phyloP scores from a whole-genome alignment of 2,113 vertebrate genomes.

The Platycercus adscitus region DNA sequence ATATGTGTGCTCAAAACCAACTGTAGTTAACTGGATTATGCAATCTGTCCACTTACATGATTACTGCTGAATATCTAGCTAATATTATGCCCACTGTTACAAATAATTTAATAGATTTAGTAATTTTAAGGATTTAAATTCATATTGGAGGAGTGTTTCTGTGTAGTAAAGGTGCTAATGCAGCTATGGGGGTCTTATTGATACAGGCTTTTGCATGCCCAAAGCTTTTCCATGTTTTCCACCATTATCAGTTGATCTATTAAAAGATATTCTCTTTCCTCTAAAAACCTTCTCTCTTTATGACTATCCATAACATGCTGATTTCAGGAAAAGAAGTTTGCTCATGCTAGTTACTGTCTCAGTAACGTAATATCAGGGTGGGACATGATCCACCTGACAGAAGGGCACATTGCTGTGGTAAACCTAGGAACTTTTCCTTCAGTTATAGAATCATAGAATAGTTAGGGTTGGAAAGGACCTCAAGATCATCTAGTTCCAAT shows the following conservation, averaged over 20 bases:
- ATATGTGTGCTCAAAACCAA: slow-evolving; percentile 19
- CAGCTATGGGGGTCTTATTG: background rate
- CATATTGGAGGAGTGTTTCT: background rate
- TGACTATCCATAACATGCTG: background rate
- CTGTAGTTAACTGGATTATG: slow-evolving; percentile 32
- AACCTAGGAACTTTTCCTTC: background rate
- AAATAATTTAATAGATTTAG: slow-evolving; percentile 13
- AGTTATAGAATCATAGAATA: background rate
- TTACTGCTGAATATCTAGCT: slow-evolving; percentile 14
- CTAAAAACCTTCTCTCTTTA: background rate
- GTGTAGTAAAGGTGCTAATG: background rate
- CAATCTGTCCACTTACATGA: slow-evolving; percentile 19
- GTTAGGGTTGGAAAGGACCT: no score
- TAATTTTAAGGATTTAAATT: background rate
- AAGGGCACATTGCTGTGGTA: background rate
- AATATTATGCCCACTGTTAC: background rate
- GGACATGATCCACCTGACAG: background rate
- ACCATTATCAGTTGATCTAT: background rate
- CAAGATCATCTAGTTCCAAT: no score
- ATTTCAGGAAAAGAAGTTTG: background rate
- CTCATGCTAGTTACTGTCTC: fast-evolving
- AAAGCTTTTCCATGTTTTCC: background rate
- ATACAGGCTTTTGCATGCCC: background rate
- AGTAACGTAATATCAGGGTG: background rate
- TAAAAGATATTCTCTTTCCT: background rate